Base-by-base conservation (phyloP, 2,888 invertebrate species). In the Theodoxus fluviatilis region DNA sequence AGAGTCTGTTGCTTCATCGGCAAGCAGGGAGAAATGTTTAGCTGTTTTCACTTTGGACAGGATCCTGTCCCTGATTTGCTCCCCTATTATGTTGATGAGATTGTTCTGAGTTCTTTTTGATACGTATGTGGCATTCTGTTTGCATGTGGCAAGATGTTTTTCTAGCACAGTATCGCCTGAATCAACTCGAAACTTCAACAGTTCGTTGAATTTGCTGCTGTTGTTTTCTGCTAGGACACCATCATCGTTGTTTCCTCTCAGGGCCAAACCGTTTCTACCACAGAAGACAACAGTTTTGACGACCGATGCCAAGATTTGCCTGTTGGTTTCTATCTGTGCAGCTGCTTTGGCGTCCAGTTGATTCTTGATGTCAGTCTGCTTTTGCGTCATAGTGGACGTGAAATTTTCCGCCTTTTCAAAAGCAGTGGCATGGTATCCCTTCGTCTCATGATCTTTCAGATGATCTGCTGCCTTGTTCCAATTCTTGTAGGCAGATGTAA, bases 51-150 rank as follows among this genome's bases (percentile, higher is more conserved):
- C 64, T 49, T 71, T 59, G 33, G 38, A 3, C 1, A 73, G 68
- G 9, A 78, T 63, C 7, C 40, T 64, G 38, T 63, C 35, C 35
- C 43, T 33, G 15, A 76, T 71, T 1, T 70, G 22, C 3, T 72
- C 43, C 18, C 52, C 71, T 71, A 70, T 69, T 9, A 74, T 28
- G 18, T 43, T 49, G 1, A 78, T 67, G 1, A 75, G 28, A 25
- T 74, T 70, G 38, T 74, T 78, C 68, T 76, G 76, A 28, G 73
- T 74, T 15, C 66, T 70, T 59, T 74, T 74, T 1, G 74, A 75
- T 0, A 71, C 71, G 68, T 75, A 75, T 28, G 57, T 73, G 3
- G 31, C 71, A 33, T 65, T 35, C 22, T 40, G 25, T 15, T 43
- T 63, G 6, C 43, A 61, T 7, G 64, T 38, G 28, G n/a, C 22